A percentile compares a stretch with the other conserved stretches of the same genome.
Conservation (phyloP, 2,888 invertebrate species). For the Lasioglossum malachurum region DNA sequence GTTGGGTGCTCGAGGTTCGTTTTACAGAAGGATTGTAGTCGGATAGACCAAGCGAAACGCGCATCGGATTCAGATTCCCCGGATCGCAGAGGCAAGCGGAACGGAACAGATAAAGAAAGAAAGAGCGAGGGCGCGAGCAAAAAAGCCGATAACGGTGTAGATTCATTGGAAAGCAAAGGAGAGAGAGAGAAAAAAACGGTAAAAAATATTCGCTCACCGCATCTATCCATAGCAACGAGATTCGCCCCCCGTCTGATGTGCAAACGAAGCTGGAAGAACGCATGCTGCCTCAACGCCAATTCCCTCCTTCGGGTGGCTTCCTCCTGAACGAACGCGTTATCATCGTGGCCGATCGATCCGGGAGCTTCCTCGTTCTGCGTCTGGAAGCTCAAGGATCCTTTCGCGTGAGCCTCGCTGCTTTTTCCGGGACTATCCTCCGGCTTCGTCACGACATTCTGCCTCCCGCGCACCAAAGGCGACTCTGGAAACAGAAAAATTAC, state of each 20-base stretch:
- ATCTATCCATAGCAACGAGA: constrained; percentile 97
- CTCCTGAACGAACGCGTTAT: constrained; percentile 84
- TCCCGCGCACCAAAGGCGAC: constrained; percentile 85
- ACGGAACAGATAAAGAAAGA: neutral
- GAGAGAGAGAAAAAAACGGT: neutral
- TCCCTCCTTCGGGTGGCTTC: constrained; percentile 90
- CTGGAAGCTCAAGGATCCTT: constrained; percentile 84
- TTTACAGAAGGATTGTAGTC: neutral
- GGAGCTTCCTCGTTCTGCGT: constrained; percentile 73
- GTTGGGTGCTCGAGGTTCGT: too few relatives aligned
- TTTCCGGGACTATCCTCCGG: constrained; percentile 81
- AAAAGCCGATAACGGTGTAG: neutral
- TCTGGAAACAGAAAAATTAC: constrained; percentile 78
- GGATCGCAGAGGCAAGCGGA: neutral
- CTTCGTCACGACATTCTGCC: constrained; percentile 78
- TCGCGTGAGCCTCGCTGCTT: constrained; percentile 82
- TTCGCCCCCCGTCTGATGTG: constrained; percentile 95
- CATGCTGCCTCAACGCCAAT: constrained; percentile 92
- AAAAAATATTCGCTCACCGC: constrained; percentile 88
- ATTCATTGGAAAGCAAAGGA: neutral
- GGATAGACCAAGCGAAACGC: neutral
- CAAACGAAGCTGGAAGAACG: constrained; percentile 96
- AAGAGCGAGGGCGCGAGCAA: neutral
- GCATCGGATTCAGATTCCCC: neutral
- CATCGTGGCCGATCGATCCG: constrained; percentile 56